Evolutionary conservation across 2,113 vertebrate species (phyloP), one percentile per base, ranked within the genome.

Genomic region (Salvelinus fontinalis): DNA sequence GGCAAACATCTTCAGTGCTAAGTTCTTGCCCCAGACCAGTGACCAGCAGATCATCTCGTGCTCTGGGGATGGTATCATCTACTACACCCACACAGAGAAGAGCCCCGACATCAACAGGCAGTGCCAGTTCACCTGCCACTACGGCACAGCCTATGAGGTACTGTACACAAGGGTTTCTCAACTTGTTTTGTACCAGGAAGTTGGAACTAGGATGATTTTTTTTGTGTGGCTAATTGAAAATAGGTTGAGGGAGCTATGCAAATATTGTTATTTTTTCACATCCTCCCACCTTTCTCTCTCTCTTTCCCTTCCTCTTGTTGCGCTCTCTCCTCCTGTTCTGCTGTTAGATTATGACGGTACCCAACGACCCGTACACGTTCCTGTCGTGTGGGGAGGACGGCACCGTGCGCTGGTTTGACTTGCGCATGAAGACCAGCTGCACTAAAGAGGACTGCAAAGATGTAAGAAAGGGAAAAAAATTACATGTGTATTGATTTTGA

Each of bases 371-470:
- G 18, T 98, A 97, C 83, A 99, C 97, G 71, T 99, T 99, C 85
- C 93, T 99, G 76, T 99, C 98, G 7, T 99, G 98, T 84, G 98
- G 98, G 82, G 98, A 99, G 91, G 97, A 99, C 78, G 98, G 98
- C 82, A 99, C 97, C 0, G 98, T 99, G 70, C 92, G 98, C 81
- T 99, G 98, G 98, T 99, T 99, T 87, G 98, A 99, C 90, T 94
- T 97, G 39, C 95, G 97, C 87, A 96, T 92, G 78, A 99, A 99
- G 93, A 98, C 96, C 5, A 98, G 96, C 92, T 99, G 98, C 90
- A 96, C 95, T 66, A 99, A 99, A 89, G 97, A 98, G 93, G 96
- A 99, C 88, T 99, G 98, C 92, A 99, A 98, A 97, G 98, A 99
- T 89, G 98, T 99, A 96, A 92, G 97, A 67, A 76, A 62, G 75